Conservation (phyloP, 2,888 invertebrate genomes). For the Ommatoiulus sabulosus region DNA sequence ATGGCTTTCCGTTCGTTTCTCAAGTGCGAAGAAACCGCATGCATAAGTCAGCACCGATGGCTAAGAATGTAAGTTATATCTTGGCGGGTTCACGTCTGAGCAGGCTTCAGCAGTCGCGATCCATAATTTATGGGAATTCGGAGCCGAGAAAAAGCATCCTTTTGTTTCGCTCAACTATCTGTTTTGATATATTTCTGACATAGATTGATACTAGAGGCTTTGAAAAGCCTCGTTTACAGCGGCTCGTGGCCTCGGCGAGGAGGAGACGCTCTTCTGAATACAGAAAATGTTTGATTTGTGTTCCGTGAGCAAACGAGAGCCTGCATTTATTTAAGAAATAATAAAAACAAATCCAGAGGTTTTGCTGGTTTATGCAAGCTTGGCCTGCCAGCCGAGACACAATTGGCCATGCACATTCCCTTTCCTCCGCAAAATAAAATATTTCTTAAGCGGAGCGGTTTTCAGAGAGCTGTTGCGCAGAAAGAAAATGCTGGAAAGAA, state of each 20-base stretch:
- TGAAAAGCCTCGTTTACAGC: slow-evolving; percentile 1
- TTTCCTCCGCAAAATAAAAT: background rate
- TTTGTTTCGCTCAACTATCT: background rate
- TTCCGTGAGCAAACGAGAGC: background rate
- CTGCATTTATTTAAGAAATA: background rate
- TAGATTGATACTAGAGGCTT: background rate
- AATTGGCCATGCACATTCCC: background rate
- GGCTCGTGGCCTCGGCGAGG: background rate
- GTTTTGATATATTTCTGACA: slow-evolving; percentile 1
- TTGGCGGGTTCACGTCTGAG: background rate
- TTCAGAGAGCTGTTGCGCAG: background rate
- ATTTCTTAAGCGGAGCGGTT: background rate
- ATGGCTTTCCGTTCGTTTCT: too few species aligned
- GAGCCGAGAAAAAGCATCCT: background rate
- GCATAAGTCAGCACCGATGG: background rate
- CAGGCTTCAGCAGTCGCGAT: background rate
- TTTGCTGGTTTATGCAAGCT: background rate
- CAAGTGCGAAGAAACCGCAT: background rate
- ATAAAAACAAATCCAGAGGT: background rate
- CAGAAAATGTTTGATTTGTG: background rate
- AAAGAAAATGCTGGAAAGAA: background rate
- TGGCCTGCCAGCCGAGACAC: background rate
- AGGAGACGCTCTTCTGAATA: background rate
- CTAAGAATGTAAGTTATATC: background rate
- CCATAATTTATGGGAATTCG: slow-evolving; percentile 1